These are phyloP conservation scores for Campylorhamphus procurvoides DNA, from an alignment of 2,113 vertebrate genomes.

Conservation along the genomic window DNA sequence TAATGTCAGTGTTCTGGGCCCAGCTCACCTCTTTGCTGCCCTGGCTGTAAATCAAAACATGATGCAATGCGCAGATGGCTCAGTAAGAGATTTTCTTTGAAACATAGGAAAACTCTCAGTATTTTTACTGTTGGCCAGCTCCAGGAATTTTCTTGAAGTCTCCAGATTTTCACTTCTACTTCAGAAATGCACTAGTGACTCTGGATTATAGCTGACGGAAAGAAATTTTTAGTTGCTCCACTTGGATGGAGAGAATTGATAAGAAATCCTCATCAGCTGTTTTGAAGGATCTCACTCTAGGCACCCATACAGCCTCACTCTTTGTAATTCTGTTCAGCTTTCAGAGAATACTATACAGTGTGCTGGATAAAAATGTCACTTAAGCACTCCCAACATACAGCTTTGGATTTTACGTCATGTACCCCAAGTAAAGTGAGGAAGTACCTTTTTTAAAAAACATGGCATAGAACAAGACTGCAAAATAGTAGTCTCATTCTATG, in stretches of 20 bases:
- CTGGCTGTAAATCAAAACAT: not conserved
- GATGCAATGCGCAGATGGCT: conserved; percentile 12
- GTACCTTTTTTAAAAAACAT: not conserved
- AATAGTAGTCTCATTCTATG: not conserved
- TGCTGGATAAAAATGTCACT: not conserved
- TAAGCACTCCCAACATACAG: not conserved
- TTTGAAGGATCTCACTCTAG: not conserved
- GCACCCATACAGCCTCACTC: not conserved
- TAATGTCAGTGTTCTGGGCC: not conserved
- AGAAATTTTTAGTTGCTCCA: not conserved
- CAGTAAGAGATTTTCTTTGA: conserved; percentile 2
- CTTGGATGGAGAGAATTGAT: not conserved
- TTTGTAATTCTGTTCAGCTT: not conserved
- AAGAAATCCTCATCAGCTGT: not conserved
- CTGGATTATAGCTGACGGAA: not conserved
- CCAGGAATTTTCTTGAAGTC: conserved; percentile 11
- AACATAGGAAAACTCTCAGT: not conserved
- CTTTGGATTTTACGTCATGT: not conserved
- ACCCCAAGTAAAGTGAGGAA: not conserved
- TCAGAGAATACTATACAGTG: not conserved
- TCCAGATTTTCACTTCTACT: not conserved
- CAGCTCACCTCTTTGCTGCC: not conserved
- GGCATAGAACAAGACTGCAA: not conserved
- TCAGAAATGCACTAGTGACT: not conserved
- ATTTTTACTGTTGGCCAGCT: not conserved